Base-by-base conservation (phyloP, 2,113 vertebrate genomes). In the Chloebia gouldiae region DNA sequence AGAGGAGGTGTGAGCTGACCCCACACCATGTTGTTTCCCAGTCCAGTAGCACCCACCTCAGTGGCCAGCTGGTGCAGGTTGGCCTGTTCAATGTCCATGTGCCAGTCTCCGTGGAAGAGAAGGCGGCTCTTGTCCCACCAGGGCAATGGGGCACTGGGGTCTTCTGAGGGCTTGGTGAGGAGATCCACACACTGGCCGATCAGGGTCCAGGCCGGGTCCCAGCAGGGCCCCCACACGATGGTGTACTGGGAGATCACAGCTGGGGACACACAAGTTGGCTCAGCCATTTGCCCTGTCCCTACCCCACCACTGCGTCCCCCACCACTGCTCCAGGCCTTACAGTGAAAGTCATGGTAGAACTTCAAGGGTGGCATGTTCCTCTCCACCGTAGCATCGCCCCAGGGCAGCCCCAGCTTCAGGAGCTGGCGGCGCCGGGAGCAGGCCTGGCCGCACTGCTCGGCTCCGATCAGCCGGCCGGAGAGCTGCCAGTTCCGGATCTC, bases 71-170 rank as follows among this genome's bases (percentile, higher is more conserved):
- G 99, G 94, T 99, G 99, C 40, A 99, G 97, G 93, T 99, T 99
- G 61, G 99, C 99, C 93, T 99, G 99, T 28, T 99, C 99, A 21
- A 99, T 99, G 92, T 99, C 98, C 99, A 99, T 99, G 65, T 98
- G 98, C 98, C 99, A 99, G 93, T 95, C 97, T 10, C 99, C 99
- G 0, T 99, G 99, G 54, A 99, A 97, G 8, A 99, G 98, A 66
- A 99, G 98, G 47, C 99, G 98, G 95, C 99, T 99, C 96, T 99
- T 99, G 96, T 99, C 99, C 99, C 99, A 99, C 99, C 99, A 99
- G 54, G 99, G 98, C 95, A 99, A 95, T 0, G 98, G 98, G 33
- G 99, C 98, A 0, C 99, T 99, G 57, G 99, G 99, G 90, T 99
- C 99, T 35, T 98, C 98, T 13, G 99, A 99, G 39, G 99, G 98